Evolutionary conservation across 2,797 vertebrate genomes (phyloP), one percentile per base, ranked within the genome.

Genomic region (Pseudochirops cupreus): DNA sequence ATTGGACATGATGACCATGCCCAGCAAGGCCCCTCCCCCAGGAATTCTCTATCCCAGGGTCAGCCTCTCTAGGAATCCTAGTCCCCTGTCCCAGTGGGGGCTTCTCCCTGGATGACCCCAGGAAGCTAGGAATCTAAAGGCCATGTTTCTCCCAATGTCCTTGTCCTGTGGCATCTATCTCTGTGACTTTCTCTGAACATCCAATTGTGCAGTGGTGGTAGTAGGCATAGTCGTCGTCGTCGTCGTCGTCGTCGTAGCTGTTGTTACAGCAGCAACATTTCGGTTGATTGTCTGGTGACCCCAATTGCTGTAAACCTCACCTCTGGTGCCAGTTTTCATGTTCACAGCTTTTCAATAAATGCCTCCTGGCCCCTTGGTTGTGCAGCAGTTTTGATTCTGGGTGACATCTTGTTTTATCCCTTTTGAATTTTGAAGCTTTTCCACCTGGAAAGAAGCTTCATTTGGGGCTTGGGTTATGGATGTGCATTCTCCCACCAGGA

Each of bases 331-430:
- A 28, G 90, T 0, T 90, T 93, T 95, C 91, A 94, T 97, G 98
- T 98, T 97, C 96, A 97, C 96, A 96, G 95, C 98, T 98, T 98
- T 97, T 98, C 98, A 99, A 99, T 99, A 99, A 99, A 99, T 96
- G 98, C 98, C 98, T 98, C 97, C 96, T 90, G 90, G 96, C 97
- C 98, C 98, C 98, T 93, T 97, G 98, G 96, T 98, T 93, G 74
- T 97, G 97, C 94, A 96, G 97, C 94, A 92, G 97, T 91, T 96
- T 96, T 98, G 98, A 98, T 94, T 97, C 98, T 94, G 98, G 98
- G 98, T 92, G 50, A 94, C 53, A 50, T 97, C 97, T 98, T 98
- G 0, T 54, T 93, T 7, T 94, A 97, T 98, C 92, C 95, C 95
- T 57, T 58, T 24, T 58, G 1, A 59, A 39, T 7, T 50, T 26